Evolutionary conservation across 92 coral and sea anemone genomes (phyloP), one percentile per base, ranked within the genome.

Genomic region (Chrysogorgia sp.): DNA sequence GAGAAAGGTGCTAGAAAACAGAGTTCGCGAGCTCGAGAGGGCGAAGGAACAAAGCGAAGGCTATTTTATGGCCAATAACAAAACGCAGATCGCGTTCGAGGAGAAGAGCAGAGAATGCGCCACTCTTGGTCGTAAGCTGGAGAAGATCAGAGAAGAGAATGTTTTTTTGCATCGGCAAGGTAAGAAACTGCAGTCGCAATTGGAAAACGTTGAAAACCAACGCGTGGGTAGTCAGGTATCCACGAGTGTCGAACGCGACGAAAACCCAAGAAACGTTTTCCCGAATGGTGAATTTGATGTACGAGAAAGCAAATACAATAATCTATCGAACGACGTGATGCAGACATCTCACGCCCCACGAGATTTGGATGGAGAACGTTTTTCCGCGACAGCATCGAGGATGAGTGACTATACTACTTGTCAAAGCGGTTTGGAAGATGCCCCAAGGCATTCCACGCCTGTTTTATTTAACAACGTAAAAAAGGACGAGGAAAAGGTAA

Each of bases 121-220:
- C n/a, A 33, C 55, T 21, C 33, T 53, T 55, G 28, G 62, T 52
- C 79, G 43, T 26, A 49, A 72, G 25, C 64, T 72, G 1, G 79
- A 72, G 21, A 53, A 34, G 28, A 47, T 89, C 19, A 87, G 70
- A 34, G 82, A 82, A 31, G 96, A 87, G 65, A 94, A 91, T 66
- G 91, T 84, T 10, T 89, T 89, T 47, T 63, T 91, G 67, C 28
- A 91, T 49, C 52, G 72, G 25, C 92, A 94, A 67, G 90, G 89
- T 0, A 87, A 91, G 50, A 84, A 90, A 40, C 86, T 94, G 0
- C 98, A 91, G 37, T 48, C 77, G 2, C 87, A 86, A 55, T 87
- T 91, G 7, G 96, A 91, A 33, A 76, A 87, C 40, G 81, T 89
- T 34, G 87, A 91, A 47, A 80, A 68, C 31, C 45, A 68, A 25